phyloP scores from a whole-genome alignment of 1,140 invertebrate genomes.

The Maconellicoccus hirsutus region DNA sequence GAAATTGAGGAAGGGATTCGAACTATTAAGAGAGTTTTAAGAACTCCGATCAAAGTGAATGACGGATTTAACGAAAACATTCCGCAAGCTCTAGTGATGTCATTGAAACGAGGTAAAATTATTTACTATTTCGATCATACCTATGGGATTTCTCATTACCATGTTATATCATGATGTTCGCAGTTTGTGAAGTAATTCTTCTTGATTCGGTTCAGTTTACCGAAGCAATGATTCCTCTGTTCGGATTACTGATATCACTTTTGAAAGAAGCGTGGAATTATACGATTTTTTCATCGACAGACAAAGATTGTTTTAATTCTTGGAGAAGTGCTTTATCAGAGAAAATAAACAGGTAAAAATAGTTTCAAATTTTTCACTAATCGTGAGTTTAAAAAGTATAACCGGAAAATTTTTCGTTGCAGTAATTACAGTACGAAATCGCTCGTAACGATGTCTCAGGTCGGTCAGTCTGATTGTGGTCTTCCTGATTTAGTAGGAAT shows the following conservation, averaged over 20 bases:
- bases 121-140: background rate
- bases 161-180: background rate
- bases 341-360: background rate
- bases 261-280: constrained; percentile 4
- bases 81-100: background rate
- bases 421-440: no score
- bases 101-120: background rate
- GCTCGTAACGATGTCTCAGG: no score
- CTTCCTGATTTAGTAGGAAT: no score
- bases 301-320: background rate
- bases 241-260: background rate
- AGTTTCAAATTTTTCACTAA: no score
- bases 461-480: no score
- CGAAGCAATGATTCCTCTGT: background rate
- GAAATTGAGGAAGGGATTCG: background rate
- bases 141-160: no score
- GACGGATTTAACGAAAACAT: background rate
- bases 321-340: background rate
- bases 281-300: background rate
- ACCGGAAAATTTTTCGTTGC: no score
- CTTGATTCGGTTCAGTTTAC: background rate
- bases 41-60: background rate
- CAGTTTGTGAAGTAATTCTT: background rate
- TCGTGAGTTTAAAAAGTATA: no score
- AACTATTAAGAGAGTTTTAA: background rate